phyloP scores from a whole-genome alignment of 2,797 vertebrate species.

The Danio choprae region DNA sequence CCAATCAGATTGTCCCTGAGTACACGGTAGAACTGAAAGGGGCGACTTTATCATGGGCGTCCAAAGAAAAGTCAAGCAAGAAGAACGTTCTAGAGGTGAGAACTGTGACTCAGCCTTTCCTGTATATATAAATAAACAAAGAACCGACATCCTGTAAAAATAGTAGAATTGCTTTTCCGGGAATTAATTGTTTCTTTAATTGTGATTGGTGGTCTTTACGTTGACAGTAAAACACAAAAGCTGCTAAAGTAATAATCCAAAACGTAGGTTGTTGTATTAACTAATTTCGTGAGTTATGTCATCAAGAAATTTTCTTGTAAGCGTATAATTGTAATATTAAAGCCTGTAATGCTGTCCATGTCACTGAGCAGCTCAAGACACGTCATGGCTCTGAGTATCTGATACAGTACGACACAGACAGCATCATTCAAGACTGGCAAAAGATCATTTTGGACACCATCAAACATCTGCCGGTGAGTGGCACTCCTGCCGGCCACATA shows the following conservation, averaged over 20 bases:
- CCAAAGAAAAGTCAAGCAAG: conserved; percentile 93
- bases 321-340: not conserved
- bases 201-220: conserved; percentile 2
- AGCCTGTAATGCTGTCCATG: not conserved
- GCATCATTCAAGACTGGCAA: conserved; percentile 88
- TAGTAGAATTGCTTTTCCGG: not conserved
- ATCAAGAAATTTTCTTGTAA: not conserved
- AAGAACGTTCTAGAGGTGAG: conserved; percentile 91
- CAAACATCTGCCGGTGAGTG: conserved; percentile 78
- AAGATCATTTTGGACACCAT: conserved; percentile 84
- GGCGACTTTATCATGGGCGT: conserved; percentile 81
- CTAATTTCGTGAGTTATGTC: not conserved
- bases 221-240: conserved; percentile 3
- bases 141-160: not conserved
- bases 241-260: not conserved
- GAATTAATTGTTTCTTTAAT: conserved; percentile 5
- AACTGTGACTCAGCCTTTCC: not conserved
- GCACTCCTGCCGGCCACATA: conserved; percentile 11
- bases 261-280: no score
- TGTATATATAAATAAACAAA: not conserved
- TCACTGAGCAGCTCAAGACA: conserved; percentile 82
- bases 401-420: conserved; percentile 92
- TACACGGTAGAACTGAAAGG: conserved; percentile 87
- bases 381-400: conserved; percentile 89
- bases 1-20: conserved; percentile 85